These are phyloP conservation scores for Sorex araneus DNA, from an alignment of 2,113 vertebrate genomes.

Conservation along the genomic window DNA sequence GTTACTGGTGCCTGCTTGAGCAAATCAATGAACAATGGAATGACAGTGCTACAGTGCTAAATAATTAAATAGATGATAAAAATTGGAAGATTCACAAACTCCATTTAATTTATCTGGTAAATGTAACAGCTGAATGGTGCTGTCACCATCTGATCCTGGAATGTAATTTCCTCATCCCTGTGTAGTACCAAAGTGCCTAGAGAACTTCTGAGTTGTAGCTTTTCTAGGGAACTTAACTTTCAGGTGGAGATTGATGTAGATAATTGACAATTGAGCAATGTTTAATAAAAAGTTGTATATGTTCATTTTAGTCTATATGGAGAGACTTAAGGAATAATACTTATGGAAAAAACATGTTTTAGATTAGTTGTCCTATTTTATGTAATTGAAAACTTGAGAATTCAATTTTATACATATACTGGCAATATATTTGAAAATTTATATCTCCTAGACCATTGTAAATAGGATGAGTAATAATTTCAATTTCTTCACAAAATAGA, in stretches of 20 bases:
- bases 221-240: background rate
- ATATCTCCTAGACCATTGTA: background rate
- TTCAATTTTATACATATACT: background rate
- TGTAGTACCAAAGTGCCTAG: background rate
- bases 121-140: background rate
- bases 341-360: background rate
- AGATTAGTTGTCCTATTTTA: conserved; percentile 6
- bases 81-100: background rate
- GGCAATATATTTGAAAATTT: background rate
- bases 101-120: background rate
- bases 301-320: background rate
- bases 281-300: background rate
- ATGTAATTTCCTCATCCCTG: background rate
- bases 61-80: background rate
- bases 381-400: conserved; percentile 21
- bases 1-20: no score
- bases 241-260: background rate
- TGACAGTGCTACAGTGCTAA: no score
- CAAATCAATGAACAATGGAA: no score
- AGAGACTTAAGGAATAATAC: conserved; percentile 14
- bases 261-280: background rate
- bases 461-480: background rate
- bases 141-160: background rate
- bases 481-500: conserved; percentile 49
- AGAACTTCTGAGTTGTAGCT: background rate